Evolutionary conservation across 2,113 vertebrate species (phyloP), one percentile per base, ranked within the genome.

Genomic region (Elanoides forficatus): DNA sequence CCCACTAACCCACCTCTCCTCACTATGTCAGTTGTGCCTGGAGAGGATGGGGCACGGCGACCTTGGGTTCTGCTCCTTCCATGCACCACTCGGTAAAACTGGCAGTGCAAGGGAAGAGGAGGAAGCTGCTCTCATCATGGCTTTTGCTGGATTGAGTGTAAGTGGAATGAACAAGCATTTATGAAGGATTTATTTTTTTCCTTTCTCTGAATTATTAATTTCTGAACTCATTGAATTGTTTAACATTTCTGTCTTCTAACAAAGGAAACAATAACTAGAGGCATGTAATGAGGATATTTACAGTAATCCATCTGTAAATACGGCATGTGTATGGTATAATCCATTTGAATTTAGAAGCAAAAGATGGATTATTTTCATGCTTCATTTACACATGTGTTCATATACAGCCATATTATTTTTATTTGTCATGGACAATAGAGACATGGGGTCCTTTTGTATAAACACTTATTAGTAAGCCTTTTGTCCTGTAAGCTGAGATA

Each of bases 231-330:
- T 11, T 70, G 40, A 34, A 73, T 93, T 90, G 71, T 92, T 93
- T 86, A 81, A 83, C 5, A 22, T 87, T 87, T 91, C n/a, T 91
- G 0, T 80, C 43, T 94, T 88, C 50, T 79, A 81, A 67, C 19
- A 81, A 92, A 86, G 25, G 56, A 84, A 71, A 91, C 63, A 90
- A 71, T 71, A 88, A 59, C 32, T 90, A 42, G 63, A 88, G 38
- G 62, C 34, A 43, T 38, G 42, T 81, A 86, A 81, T 50, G 40
- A 84, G 15, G 34, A 67, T 84, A 93, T 86, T 92, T 95, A 74
- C 27, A 55, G 40, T 83, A 94, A 96, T 79, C 47, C 52, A 29
- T 81, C 30, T 91, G 65, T 91, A 97, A 91, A 94, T 95, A 67
- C 29, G 92, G 21, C 34, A 47, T 29, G 26, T 67, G 34, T 67